Percentiles rank a stretch among this genome's conserved stretches.
phyloP scores from a whole-genome alignment of 92 coral and sea anemone species.

The Nematostella vectensis region DNA sequence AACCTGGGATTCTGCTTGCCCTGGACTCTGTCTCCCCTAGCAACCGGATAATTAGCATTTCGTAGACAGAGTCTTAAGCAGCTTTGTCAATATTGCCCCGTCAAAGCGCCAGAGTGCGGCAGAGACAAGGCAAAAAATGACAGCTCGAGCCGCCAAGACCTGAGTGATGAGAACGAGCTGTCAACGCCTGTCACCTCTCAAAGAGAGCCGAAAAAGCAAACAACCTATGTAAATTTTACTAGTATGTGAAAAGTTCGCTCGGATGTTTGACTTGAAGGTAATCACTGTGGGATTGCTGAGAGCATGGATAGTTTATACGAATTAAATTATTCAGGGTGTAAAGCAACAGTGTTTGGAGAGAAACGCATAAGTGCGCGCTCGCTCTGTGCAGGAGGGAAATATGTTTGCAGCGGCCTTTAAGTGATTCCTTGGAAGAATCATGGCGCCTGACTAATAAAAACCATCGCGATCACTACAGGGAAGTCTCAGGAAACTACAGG shows the following conservation, averaged over 20 bases:
- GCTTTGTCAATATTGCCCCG: constrained; percentile 67
- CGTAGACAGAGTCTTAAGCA: constrained; percentile 47
- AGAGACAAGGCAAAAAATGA: constrained; percentile 59
- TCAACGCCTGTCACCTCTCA: constrained; percentile 66
- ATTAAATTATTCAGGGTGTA: constrained; percentile 62
- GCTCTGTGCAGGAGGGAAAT: constrained; percentile 48
- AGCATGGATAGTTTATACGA: no score
- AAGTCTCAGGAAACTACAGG: no score
- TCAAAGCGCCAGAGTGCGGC: constrained; percentile 66
- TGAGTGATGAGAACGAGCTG: constrained; percentile 55
- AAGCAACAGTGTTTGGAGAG: constrained; percentile 61
- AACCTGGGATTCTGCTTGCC: constrained; percentile 38
- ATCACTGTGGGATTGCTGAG: no score
- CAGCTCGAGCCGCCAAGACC: constrained; percentile 43
- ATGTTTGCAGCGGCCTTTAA: no score
- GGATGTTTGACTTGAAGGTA: constrained; percentile 79
- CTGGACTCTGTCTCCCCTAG: constrained; percentile 22
- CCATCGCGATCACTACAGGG: no score
- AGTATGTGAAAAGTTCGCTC: constrained; percentile 76
- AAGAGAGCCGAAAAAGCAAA: constrained; percentile 90
- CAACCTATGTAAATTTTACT: constrained; percentile 71
- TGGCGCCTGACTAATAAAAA: no score
- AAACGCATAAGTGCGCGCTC: constrained; percentile 51
- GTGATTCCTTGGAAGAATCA: no score
- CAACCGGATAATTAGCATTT: constrained; percentile 63